Evolutionary conservation across 2,888 invertebrate species (phyloP), one percentile per base, ranked within the genome.

Genomic region (Luperina testacea): DNA sequence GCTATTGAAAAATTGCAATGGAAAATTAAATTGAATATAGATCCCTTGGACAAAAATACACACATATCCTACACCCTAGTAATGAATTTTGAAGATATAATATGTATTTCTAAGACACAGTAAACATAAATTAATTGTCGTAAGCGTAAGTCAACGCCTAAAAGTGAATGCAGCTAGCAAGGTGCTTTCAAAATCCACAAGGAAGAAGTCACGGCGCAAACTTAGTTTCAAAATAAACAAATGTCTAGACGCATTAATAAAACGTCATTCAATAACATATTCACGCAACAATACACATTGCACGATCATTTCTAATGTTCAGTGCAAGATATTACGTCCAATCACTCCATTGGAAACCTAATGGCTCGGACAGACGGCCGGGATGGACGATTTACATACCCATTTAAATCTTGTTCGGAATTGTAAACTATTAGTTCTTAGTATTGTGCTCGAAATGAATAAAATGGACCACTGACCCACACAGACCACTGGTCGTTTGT

Each of bases 231-330:
- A 82, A 72, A 77, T 82, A 83, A 79, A 67, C 57, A 69, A 72
- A 61, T 2, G 83, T 83, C 83, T 78, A 84, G 83, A 84, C 78
- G 42, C 13, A 38, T 13, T 15, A 53, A 63, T 79, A 80, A 63
- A 80, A 76, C 67, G 71, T 80, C 68, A 84, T 84, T 24, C 53
- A n/a, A 84, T 73, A 67, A 71, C 7, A 68, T 42, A 63, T 72
- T 76, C 64, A 81, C 57, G 75, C 68, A 67, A 74, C 73, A 27
- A 13, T 45, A 72, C 63, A 42, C 68, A 76, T 59, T 83, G 84
- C 84, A 83, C 57, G 81, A 87, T 76, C n/a, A 87, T 84, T 84
- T 74, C 75, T 84, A 57, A 87, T 48, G 80, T 78, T n/a, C 17
- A 42, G 24, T 84, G 80, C 75, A 84, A 71, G 48, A 64, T 67